Base-by-base conservation (phyloP, 2,113 vertebrate genomes). In the Phoenicopterus ruber region DNA sequence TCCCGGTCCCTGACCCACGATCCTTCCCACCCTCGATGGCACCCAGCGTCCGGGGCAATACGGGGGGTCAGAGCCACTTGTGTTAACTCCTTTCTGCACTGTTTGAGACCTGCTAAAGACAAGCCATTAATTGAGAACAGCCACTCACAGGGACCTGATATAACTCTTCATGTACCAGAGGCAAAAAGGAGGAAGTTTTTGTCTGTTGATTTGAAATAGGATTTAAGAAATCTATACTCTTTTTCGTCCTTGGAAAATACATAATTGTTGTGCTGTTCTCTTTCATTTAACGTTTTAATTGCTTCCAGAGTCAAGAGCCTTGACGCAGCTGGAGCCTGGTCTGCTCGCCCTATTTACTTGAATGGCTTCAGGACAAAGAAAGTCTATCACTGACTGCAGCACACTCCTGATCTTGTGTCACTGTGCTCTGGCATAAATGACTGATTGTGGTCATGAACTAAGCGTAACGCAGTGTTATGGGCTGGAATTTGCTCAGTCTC, bases 1-100 rank as follows among this genome's bases (percentile, higher is more conserved):
- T n/a, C n/a, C n/a, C n/a, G n/a, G 10, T 47, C 32, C 78, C 21
- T 49, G 26, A 67, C 15, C 17, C 5, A 1, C 0, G 2, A 47
- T 55, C 50, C 50, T 70, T 74, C 31, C 34, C 26, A 49, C 8
- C 4, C 9, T 6, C 4, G 19, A 24, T 0, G 0, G 29, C 46
- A 74, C 11, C 7, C 55, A 40, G 21, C 2, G 3, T 20, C 10
- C 3, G 0, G 17, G 17, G 22, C 19, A 66, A 36, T 7, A 20
- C 0, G 1, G 18, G 42, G 36, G 12, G 13, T 57, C 66, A 69
- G 28, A 54, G 24, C 3, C 58, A 40, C 18, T 31, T 25, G 5
- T 13, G 36, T 55, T 63, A 36, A 46, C 8, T 20, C 20, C 11
- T 55, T 16, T 65, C 34, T 79, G 61, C 22, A 9, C 12, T 21